These are phyloP conservation scores for Glaucopsyche alexis DNA, from an alignment of 2,888 invertebrate genomes.

Conservation along the genomic window DNA sequence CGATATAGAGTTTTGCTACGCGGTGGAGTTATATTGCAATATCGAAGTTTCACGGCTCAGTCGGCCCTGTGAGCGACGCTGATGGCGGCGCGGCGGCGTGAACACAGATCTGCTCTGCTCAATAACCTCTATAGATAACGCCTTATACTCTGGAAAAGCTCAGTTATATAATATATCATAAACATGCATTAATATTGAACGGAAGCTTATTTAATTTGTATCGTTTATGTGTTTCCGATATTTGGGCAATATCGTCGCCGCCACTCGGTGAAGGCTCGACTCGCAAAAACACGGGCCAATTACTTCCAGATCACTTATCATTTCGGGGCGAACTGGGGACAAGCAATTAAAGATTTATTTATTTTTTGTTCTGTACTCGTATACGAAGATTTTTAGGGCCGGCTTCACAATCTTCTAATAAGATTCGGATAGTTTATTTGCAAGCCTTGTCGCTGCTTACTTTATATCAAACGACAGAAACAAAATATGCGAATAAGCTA, in stretches of 20 bases:
- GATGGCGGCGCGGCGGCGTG: slow-evolving; percentile 11
- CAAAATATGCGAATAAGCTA: too few species aligned
- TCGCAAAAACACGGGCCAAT: background rate
- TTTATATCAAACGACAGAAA: too few species aligned
- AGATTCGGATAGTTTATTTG: too few species aligned
- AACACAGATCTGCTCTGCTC: slow-evolving; percentile 7
- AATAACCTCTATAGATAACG: slow-evolving; percentile 5
- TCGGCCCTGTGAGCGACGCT: slow-evolving; percentile 6
- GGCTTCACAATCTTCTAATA: too few species aligned
- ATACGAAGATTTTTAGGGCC: too few species aligned
- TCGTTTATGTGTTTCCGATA: slow-evolving; percentile 13
- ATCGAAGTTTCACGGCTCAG: slow-evolving; percentile 25
- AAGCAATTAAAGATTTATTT: too few species aligned
- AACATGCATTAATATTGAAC: background rate
- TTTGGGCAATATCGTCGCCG: slow-evolving; percentile 4
- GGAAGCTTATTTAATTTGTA: slow-evolving; percentile 12
- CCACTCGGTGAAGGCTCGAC: background rate
- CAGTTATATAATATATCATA: too few species aligned
- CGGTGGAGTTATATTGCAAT: background rate
- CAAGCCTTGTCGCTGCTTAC: too few species aligned
- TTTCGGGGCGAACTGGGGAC: too few species aligned
- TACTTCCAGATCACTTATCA: background rate
- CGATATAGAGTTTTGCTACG: background rate
- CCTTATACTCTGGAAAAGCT: background rate
- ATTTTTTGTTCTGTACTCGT: too few species aligned